Percentiles rank a stretch among this genome's conserved stretches.
These are phyloP conservation scores for Nothoprocta perdicaria DNA, from an alignment of 2,113 vertebrate species.

Conservation along the genomic window DNA sequence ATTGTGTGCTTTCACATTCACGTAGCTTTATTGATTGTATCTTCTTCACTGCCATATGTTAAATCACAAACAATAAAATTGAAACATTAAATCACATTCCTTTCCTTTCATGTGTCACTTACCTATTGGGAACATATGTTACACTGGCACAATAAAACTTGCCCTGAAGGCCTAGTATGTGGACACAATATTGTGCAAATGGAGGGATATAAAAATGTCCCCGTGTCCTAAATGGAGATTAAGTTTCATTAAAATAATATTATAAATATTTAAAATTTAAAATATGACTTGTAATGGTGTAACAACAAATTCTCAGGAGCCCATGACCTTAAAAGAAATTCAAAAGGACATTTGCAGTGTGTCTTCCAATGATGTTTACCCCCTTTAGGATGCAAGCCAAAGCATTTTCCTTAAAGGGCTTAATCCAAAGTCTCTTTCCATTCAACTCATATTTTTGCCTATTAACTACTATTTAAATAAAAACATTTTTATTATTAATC, in stretches of 20 bases:
- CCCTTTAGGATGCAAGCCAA: neutral
- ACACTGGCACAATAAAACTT: conserved; percentile 60
- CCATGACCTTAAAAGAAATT: neutral
- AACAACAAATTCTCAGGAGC: conserved; percentile 45
- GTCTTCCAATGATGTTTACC: neutral
- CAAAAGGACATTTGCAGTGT: neutral
- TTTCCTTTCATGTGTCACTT: conserved; percentile 77
- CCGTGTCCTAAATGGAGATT: conserved; percentile 58
- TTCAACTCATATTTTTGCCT: neutral
- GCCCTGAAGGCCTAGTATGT: conserved; percentile 45
- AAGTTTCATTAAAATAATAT: conserved; percentile 64
- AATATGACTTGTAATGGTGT: conserved; percentile 51
- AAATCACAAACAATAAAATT: conserved; percentile 74
- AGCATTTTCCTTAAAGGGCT: neutral
- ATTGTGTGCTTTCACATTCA: conserved; percentile 56
- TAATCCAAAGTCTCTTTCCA: neutral
- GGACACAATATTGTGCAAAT: conserved; percentile 50
- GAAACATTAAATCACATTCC: conserved; percentile 77
- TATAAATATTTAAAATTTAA: conserved; percentile 67
- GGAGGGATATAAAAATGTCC: conserved; percentile 63
- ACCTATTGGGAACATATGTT: conserved; percentile 79
- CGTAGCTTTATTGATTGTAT: conserved; percentile 72
- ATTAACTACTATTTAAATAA: neutral
- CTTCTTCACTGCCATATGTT: conserved; percentile 73
- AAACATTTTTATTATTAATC: neutral